phyloP scores from a whole-genome alignment of 2,888 invertebrate genomes.

The Linyphia triangularis region DNA sequence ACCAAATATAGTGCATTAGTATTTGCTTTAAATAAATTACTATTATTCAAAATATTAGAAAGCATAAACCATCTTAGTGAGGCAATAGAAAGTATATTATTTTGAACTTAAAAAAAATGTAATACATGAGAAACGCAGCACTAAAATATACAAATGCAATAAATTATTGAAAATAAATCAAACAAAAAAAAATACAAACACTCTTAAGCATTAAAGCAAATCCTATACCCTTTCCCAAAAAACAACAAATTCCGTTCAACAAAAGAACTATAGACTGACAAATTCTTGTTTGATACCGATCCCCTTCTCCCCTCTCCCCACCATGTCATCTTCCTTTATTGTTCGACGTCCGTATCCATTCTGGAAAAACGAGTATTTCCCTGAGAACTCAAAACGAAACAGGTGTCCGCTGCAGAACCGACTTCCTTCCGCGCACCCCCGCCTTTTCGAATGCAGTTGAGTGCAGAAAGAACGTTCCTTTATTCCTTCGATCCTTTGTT shows the following conservation, averaged over 20 bases:
- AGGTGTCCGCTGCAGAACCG: slow-evolving; percentile 60
- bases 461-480: neutral
- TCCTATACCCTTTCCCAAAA: no score
- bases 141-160: no score
- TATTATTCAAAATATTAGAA: no score
- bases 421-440: slow-evolving; percentile 39
- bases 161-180: no score
- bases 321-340: slow-evolving; percentile 42
- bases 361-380: slow-evolving; percentile 29
- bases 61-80: no score
- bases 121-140: no score
- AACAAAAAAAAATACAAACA: no score
- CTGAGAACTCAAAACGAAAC: slow-evolving; percentile 52
- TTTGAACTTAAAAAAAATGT: no score
- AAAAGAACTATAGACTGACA: neutral
- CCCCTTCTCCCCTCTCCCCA: neutral
- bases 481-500: slow-evolving; percentile 22
- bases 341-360: slow-evolving; percentile 33
- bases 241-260: neutral
- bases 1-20: no score
- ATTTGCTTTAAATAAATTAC: no score
- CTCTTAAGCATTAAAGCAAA: no score
- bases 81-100: no score
- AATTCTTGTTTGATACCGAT: slow-evolving; percentile 8
- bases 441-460: slow-evolving; percentile 28